phyloP scores from a whole-genome alignment of 2,113 vertebrate genomes.

The Cheirogaleus medius region DNA sequence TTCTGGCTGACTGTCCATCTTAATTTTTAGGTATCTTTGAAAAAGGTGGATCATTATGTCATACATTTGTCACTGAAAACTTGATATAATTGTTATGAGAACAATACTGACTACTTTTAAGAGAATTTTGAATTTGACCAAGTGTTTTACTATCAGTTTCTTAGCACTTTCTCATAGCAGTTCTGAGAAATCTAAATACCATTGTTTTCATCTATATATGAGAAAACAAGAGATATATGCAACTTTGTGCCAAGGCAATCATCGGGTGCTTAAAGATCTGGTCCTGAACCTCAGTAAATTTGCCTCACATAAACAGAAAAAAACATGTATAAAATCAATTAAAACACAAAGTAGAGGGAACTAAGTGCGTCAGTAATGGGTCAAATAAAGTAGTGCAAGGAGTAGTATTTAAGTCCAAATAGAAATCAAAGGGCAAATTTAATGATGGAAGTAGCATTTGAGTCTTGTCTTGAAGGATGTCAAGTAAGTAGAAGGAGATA shows the following conservation, averaged over 20 bases:
- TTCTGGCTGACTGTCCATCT: not conserved
- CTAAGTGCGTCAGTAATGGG: not conserved
- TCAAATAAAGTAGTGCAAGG: not conserved
- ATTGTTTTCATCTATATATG: not conserved
- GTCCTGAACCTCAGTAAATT: not conserved
- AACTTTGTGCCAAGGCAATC: not conserved
- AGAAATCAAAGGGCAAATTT: not conserved
- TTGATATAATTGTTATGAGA: constrained; percentile 2
- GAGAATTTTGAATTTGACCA: not conserved
- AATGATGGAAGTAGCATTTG: not conserved
- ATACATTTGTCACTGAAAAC: not conserved
- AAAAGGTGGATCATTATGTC: not conserved
- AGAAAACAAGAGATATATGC: not conserved
- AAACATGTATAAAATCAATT: not conserved
- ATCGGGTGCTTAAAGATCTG: not conserved
- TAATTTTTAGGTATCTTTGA: constrained; percentile 15
- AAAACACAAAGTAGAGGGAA: not conserved
- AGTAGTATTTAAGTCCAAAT: not conserved
- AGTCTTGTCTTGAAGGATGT: not conserved
- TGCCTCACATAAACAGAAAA: not conserved
- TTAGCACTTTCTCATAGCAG: not conserved
- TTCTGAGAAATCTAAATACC: not conserved
- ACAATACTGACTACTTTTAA: not conserved
- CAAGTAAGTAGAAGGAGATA: not conserved
- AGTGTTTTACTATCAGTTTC: not conserved